Percentiles rank a stretch among this genome's conserved stretches.
Evolutionary conservation across 1,140 invertebrate species (phyloP).

Genomic region (Dendroctonus valens): DNA sequence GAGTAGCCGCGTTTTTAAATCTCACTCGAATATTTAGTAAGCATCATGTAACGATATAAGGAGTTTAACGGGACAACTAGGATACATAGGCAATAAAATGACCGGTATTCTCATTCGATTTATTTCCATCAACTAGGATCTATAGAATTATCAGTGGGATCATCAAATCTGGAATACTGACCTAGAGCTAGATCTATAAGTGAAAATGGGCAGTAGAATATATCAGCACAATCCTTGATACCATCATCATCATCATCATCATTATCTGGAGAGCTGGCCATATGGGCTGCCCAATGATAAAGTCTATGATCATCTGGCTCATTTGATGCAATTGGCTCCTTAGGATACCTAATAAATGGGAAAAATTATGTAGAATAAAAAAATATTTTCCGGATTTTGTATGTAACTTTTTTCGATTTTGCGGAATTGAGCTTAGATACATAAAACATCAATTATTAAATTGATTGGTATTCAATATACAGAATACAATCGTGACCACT

Average conservation of each 20-base stretch:
- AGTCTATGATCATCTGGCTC: conserved; percentile 66
- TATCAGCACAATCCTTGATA: conserved; percentile 55
- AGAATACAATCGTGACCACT: too few relatives aligned
- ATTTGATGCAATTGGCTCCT: conserved; percentile 58
- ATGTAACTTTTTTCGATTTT: not conserved
- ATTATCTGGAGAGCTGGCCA: conserved; percentile 45
- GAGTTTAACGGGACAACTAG: too few relatives aligned
- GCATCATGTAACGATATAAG: too few relatives aligned
- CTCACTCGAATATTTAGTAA: too few relatives aligned
- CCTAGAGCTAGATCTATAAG: conserved; percentile 71
- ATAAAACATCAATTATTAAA: too few relatives aligned
- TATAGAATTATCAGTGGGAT: not conserved
- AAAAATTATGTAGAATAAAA: conserved; percentile 4
- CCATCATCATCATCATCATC: conserved; percentile 42
- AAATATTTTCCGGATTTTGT: not conserved
- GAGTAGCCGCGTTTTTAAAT: too few relatives aligned
- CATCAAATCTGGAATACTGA: conserved; percentile 54
- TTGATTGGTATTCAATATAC: too few relatives aligned
- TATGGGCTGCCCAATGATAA: conserved; percentile 64
- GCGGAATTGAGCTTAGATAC: too few relatives aligned
- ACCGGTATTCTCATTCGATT: too few relatives aligned
- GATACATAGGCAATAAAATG: too few relatives aligned
- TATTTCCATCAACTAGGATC: too few relatives aligned
- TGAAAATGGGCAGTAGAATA: conserved; percentile 67
- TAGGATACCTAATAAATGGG: conserved; percentile 53